Conservation (phyloP, 2,888 invertebrate species). For the Pristionchus japonicus region DNA sequence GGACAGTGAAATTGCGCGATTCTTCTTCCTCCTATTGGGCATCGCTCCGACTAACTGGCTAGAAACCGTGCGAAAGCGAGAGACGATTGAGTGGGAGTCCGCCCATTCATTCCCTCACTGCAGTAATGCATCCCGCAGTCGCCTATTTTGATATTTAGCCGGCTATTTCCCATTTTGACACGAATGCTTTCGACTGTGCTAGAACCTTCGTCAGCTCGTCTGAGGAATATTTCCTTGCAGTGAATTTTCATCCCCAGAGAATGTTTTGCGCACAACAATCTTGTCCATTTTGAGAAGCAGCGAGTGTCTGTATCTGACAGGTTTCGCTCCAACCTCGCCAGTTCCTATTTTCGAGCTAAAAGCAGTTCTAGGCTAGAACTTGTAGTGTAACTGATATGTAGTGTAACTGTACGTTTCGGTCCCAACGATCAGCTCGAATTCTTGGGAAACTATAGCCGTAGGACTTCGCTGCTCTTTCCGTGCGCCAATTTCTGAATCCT, state of each 20-base stretch:
- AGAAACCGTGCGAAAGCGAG: too few relatives aligned
- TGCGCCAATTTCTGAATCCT: background rate
- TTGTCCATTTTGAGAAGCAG: too few relatives aligned
- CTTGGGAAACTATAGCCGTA: too few relatives aligned
- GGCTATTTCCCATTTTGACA: background rate
- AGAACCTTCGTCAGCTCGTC: background rate
- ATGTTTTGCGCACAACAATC: too few relatives aligned
- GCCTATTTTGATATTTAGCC: background rate
- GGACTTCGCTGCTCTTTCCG: background rate
- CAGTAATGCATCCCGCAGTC: background rate
- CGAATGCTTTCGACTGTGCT: too few relatives aligned
- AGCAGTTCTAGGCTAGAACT: background rate
- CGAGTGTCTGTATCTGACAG: background rate
- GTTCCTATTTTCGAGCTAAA: too few relatives aligned
- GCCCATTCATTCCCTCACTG: background rate
- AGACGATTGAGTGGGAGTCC: background rate
- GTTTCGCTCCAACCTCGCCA: too few relatives aligned
- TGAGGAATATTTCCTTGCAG: background rate
- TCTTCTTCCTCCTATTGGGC: background rate
- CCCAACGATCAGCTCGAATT: background rate
- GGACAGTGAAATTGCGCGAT: background rate
- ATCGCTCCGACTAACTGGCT: too few relatives aligned
- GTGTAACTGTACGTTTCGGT: background rate
- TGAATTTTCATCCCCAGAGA: background rate
- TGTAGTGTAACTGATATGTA: background rate